Base-by-base conservation (phyloP, 30 jellyfish, hydroid and myxozoan species). In the Hydractinia echinata region DNA sequence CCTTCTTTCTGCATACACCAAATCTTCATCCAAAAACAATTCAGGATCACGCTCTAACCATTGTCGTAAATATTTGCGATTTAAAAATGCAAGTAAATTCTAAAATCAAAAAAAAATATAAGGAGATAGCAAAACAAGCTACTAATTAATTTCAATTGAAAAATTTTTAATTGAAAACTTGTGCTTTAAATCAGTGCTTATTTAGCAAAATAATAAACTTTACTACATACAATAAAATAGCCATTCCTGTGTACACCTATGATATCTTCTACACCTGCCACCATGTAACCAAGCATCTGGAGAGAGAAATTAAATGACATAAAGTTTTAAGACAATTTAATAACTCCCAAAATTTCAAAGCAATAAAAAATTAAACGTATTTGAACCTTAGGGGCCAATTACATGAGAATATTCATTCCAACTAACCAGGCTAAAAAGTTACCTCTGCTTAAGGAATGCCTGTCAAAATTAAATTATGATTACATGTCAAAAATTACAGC, bases 231-330 rank as follows among this genome's bases (percentile, higher is more conserved):
- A 95, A 88, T 53, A 95, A 95, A 91, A 76, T 70, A 91, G 6
- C 96, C 91, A 79, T 91, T 96, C 10, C 97, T 96, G 79, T 80
- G 96, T 64, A 86, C 91, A 4, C 97, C 97, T 14, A 88, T 51
- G 8, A 91, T 83, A 61, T 91, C 97, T 82, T 91, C 97, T 66
- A 91, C 66, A 51, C 97, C 97, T 62, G 97, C 95, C n/a, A 58
- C 87, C 82, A 91, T 71, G 54, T 91, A 93, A 66, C 92, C 97
- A 8, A 91, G 82, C 9, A 91, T 76, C 97, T 91, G n/a, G 68
- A 89, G 18, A 19, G 60, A 76, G 10, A 61, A n/a, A 30, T 30
- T 30, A 30, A 30, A 30, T 30, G 44, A 30, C 44, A 30, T 30
- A 30, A 30, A 30, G 44, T 30, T 30, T 30, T 30, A 30, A 30